phyloP scores from a whole-genome alignment of 1,140 invertebrate species.

The Trinorchestia longiramus region DNA sequence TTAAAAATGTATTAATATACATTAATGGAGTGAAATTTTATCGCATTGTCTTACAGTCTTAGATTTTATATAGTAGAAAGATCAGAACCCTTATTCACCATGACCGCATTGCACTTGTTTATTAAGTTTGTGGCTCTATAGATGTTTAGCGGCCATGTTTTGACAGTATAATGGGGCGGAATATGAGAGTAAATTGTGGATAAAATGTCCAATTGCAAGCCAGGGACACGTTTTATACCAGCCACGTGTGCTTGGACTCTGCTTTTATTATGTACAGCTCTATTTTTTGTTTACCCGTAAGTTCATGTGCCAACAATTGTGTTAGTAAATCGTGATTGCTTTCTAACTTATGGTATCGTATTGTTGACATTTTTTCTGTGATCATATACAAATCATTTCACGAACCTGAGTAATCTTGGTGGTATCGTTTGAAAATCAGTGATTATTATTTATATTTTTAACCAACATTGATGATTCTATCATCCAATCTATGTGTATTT shows the following conservation, averaged over 20 bases:
- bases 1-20: no score
- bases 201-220: constrained; percentile 69
- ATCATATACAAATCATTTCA: not conserved
- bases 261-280: constrained; percentile 72
- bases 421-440: not conserved
- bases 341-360: constrained; percentile 30
- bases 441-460: not conserved
- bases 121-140: not conserved
- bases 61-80: not conserved
- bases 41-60: not conserved
- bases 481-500: not conserved
- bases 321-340: constrained; percentile 10
- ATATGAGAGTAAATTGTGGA: constrained; percentile 62
- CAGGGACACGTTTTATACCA: constrained; percentile 71
- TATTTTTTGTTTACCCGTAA: constrained; percentile 76
- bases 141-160: constrained; percentile 65
- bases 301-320: constrained; percentile 66
- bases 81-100: not conserved
- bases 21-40: no score
- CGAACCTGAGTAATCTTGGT: not conserved
- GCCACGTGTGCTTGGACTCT: constrained; percentile 75
- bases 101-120: constrained; percentile 8
- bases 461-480: not conserved
- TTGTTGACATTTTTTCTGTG: constrained; percentile 41
- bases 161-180: constrained; percentile 65